These are phyloP conservation scores for Tapera naevia DNA, from an alignment of 2,797 vertebrate species.

Conservation along the genomic window DNA sequence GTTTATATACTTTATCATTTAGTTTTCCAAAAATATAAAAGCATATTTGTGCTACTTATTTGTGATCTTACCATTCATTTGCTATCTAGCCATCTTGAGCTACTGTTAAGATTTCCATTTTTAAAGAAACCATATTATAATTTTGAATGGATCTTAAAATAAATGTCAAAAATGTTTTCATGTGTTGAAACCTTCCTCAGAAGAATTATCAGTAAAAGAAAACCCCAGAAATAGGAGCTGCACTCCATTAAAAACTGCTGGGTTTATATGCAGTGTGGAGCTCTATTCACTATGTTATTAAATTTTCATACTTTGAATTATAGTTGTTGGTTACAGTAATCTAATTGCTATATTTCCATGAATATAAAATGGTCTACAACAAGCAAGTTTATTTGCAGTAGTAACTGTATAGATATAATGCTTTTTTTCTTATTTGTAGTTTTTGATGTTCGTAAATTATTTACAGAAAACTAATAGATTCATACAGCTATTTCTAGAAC, in stretches of 20 bases:
- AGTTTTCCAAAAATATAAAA: background rate
- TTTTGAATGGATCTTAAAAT: background rate
- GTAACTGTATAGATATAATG: background rate
- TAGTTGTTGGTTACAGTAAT: background rate
- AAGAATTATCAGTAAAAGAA: background rate
- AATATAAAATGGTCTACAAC: background rate
- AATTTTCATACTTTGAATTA: slow-evolving; percentile 5
- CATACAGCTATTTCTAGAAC: background rate
- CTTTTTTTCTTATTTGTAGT: background rate
- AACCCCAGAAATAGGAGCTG: background rate
- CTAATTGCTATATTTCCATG: background rate
- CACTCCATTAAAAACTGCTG: background rate
- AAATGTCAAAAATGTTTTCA: background rate
- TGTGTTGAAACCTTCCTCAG: background rate
- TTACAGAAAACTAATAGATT: background rate
- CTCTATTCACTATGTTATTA: background rate
- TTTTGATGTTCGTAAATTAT: background rate
- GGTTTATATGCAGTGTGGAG: background rate
- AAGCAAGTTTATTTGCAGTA: background rate
- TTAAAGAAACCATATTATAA: background rate
- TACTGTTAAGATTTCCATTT: background rate
- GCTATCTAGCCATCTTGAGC: background rate
- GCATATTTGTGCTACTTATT: background rate
- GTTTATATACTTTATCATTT: background rate
- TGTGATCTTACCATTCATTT: background rate